Evolutionary conservation across 2,113 vertebrate genomes (phyloP).

Genomic region (Trogon melanurus): DNA sequence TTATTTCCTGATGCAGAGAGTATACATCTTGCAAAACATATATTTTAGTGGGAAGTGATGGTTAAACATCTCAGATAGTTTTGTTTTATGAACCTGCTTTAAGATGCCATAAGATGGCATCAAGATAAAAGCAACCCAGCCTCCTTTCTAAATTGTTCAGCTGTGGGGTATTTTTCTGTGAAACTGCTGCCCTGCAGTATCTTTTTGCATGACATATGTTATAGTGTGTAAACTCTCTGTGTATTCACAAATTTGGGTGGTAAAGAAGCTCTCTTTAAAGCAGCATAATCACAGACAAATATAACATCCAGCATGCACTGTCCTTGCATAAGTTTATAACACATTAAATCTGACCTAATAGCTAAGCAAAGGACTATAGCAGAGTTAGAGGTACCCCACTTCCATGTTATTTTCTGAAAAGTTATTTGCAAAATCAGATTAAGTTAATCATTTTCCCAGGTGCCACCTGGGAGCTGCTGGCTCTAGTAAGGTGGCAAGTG

Average conservation of each 20-base stretch:
- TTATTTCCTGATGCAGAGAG: background rate
- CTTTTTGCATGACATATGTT: background rate
- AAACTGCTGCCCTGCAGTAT: background rate
- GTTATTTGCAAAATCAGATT: background rate
- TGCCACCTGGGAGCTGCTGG: background rate
- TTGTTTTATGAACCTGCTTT: background rate
- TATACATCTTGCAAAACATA: background rate
- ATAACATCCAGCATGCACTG: background rate
- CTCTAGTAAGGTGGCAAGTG: background rate
- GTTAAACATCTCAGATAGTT: background rate
- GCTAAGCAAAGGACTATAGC: background rate
- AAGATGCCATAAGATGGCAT: background rate
- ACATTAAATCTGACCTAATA: background rate
- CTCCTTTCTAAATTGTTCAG: background rate
- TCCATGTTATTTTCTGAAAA: background rate
- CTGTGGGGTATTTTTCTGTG: background rate
- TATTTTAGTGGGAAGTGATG: background rate
- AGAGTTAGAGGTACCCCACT: background rate
- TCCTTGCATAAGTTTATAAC: background rate
- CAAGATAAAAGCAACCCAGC: background rate
- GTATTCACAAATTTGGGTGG: background rate
- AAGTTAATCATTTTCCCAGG: background rate
- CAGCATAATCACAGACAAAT: background rate
- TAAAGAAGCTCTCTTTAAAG: background rate
- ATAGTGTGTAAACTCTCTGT: background rate